Base-by-base conservation (phyloP, 2,797 vertebrate species). In the Diglossa cyanea region DNA sequence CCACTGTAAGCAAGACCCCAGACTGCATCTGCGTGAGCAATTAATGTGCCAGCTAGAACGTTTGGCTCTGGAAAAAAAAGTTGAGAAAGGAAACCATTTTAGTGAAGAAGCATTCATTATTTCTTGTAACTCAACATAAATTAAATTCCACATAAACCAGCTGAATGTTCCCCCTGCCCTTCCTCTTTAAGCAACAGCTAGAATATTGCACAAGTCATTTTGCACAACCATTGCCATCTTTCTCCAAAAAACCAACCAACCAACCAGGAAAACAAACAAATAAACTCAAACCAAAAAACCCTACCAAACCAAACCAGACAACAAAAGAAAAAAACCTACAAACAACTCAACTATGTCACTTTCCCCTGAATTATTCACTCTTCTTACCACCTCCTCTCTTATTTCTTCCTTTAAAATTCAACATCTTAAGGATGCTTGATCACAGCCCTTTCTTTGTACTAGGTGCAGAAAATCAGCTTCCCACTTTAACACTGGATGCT, bases 1-100 rank as follows among this genome's bases (percentile, higher is more conserved):
- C 99, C 98, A 39, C 99, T 99, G 97, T 99, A 99, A 39, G 99
- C 98, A 97, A 99, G 98, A 95, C 99, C 98, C 99, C 99, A 99
- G 96, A 99, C 99, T 10, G 99, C 99, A 93, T 99, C 99, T 37
- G 98, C 98, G 96, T 99, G 99, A 65, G 98, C 99, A 96, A 97
- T 57, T 98, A 99, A 98, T 83, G 99, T 98, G 73, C 99, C 99
- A 53, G 98, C 99, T 97, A 99, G 97, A 93, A 99, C 98, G 90
- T 99, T 99, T 97, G 99, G 98, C 93, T 99, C 99, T 99, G 97
- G 23, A 93, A 96, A 45, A 47, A 58, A 92, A 83, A 94, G 50
- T 63, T 94, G 42, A 92, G 70, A 90, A 75, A 83, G 79, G 4
- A 94, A 76, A 78, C 2, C 4, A 21, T 87, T 87, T 90, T n/a